Evolutionary conservation across 2,888 invertebrate species (phyloP).

Genomic region (Encarsia formosa): DNA sequence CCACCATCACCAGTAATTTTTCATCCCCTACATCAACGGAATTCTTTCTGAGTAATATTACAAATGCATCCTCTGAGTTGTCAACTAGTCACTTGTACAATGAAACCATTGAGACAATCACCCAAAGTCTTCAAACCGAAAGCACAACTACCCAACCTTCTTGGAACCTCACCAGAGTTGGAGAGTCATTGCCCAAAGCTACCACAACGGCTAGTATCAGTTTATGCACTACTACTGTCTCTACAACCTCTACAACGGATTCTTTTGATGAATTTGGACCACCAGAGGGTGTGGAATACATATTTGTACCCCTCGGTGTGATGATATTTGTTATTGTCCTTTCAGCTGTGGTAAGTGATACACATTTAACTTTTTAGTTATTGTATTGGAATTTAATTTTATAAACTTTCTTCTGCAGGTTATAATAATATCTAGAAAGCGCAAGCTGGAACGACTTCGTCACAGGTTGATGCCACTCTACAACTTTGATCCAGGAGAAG

Average conservation of each 20-base stretch:
- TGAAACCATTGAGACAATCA: neutral
- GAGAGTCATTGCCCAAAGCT: slow-evolving; percentile 8
- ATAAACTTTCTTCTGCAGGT: slow-evolving; percentile 47
- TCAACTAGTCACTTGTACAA: slow-evolving; percentile 11
- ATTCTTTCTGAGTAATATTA: too few relatives aligned
- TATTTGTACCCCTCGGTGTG: slow-evolving; percentile 48
- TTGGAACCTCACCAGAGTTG: slow-evolving; percentile 16
- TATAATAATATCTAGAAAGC: slow-evolving; percentile 54
- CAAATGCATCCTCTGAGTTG: neutral
- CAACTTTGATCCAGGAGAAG: slow-evolving; percentile 66
- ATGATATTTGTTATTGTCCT: slow-evolving; percentile 48
- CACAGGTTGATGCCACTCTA: slow-evolving; percentile 65
- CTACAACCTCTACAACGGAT: slow-evolving; percentile 41
- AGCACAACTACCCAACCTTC: neutral
- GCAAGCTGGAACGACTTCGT: slow-evolving; percentile 57
- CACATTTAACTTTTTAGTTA: slow-evolving; percentile 1
- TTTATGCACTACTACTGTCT: slow-evolving; percentile 27
- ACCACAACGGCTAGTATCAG: slow-evolving; percentile 24
- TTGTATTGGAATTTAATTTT: slow-evolving; percentile 3
- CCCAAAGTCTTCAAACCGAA: neutral
- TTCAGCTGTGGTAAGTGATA: slow-evolving; percentile 45
- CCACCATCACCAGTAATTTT: slow-evolving; percentile 8
- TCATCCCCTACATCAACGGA: neutral
- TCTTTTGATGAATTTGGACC: slow-evolving; percentile 47
- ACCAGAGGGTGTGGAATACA: slow-evolving; percentile 48